phyloP scores from a whole-genome alignment of 2,797 vertebrate species.

The Artibeus lituratus region DNA sequence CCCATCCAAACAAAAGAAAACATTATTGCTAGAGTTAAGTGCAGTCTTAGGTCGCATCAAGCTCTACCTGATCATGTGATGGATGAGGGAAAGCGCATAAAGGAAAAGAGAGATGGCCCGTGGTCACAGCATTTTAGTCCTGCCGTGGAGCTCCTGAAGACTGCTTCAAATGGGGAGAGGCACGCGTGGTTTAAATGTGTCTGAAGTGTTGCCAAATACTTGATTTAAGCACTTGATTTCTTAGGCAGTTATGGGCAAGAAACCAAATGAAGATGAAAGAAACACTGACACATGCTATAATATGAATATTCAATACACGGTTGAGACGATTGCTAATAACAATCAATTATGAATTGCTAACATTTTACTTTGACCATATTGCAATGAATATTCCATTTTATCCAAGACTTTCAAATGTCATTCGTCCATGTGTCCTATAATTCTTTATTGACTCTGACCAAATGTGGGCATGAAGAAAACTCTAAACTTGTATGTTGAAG shows the following conservation, averaged over 20 bases:
- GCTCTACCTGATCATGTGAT: background rate
- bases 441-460: background rate
- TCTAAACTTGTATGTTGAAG: background rate
- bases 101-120: background rate
- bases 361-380: background rate
- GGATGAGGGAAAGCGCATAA: background rate
- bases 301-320: background rate
- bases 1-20: background rate
- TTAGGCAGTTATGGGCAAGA: background rate
- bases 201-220: background rate
- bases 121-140: background rate
- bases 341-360: background rate
- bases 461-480: background rate
- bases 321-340: background rate
- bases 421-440: background rate
- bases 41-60: background rate
- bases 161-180: background rate
- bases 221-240: background rate
- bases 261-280: background rate
- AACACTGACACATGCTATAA: background rate
- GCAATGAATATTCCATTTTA: conserved; percentile 1
- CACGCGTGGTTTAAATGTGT: background rate
- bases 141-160: background rate
- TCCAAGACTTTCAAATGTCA: background rate
- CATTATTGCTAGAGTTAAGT: background rate